These are phyloP conservation scores for Bellardia pandia DNA, from an alignment of 2,888 invertebrate genomes.

Conservation along the genomic window DNA sequence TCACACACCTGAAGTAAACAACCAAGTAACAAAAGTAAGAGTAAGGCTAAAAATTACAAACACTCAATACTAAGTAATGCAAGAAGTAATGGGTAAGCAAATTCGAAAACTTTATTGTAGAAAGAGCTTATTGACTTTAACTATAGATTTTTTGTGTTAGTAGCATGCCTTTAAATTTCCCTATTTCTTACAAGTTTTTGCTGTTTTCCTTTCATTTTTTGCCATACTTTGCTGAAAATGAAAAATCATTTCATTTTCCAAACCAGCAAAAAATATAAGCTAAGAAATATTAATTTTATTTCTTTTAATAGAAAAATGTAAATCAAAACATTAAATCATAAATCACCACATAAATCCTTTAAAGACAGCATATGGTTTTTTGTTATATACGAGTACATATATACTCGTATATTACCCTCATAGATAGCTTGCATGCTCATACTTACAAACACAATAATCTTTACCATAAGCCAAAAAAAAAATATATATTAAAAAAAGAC, in stretches of 20 bases:
- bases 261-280: neutral
- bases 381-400: conserved; percentile 30
- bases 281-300: conserved; percentile 64
- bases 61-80: too few relatives aligned
- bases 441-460: conserved; percentile 13
- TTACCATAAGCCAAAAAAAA: conserved; percentile 3
- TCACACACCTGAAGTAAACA: too few relatives aligned
- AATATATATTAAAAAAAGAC: conserved; percentile 11
- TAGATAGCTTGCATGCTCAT: neutral
- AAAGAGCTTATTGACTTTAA: too few relatives aligned
- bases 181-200: too few relatives aligned
- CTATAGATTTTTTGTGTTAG: too few relatives aligned
- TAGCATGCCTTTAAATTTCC: too few relatives aligned
- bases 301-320: conserved; percentile 69
- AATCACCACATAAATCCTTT: conserved; percentile 72
- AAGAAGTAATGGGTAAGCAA: too few relatives aligned
- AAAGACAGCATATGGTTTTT: conserved; percentile 70
- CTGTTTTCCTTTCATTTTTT: neutral
- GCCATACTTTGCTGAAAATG: neutral
- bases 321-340: conserved; percentile 72
- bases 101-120: too few relatives aligned
- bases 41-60: too few relatives aligned
- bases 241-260: conserved; percentile 2
- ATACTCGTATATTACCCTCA: neutral
- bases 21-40: too few relatives aligned